These are phyloP conservation scores for Neolamprologus longior DNA, from an alignment of 2,113 vertebrate genomes.

Conservation along the genomic window DNA sequence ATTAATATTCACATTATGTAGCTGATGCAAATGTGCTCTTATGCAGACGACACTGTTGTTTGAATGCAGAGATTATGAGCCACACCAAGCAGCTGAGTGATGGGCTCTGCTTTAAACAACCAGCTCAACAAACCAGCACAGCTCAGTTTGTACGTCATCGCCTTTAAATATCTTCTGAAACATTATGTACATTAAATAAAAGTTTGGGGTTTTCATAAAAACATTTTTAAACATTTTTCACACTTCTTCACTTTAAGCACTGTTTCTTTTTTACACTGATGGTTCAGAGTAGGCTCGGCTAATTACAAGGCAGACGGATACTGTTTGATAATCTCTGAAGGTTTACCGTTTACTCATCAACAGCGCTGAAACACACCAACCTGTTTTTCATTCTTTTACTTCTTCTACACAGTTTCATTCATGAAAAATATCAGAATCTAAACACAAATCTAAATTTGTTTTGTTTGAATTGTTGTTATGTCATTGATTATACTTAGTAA, in stretches of 20 bases:
- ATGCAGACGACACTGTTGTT: neutral
- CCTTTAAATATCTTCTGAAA: neutral
- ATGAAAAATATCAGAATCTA: neutral
- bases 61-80: neutral
- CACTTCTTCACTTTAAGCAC: neutral
- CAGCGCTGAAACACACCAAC: neutral
- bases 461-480: neutral
- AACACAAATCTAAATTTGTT: neutral
- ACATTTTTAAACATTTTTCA: neutral
- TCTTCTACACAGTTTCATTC: neutral
- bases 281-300: neutral
- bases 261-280: neutral
- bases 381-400: neutral
- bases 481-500: neutral
- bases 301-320: neutral
- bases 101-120: neutral
- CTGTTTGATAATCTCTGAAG: neutral
- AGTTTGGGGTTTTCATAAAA: neutral
- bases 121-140: neutral
- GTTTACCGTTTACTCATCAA: neutral
- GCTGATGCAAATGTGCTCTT: neutral
- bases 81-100: neutral
- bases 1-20: neutral
- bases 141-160: neutral
- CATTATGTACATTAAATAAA: neutral